These are phyloP conservation scores for Drosophila arizonae DNA, from an alignment of 1,140 invertebrate species.

Conservation along the genomic window DNA sequence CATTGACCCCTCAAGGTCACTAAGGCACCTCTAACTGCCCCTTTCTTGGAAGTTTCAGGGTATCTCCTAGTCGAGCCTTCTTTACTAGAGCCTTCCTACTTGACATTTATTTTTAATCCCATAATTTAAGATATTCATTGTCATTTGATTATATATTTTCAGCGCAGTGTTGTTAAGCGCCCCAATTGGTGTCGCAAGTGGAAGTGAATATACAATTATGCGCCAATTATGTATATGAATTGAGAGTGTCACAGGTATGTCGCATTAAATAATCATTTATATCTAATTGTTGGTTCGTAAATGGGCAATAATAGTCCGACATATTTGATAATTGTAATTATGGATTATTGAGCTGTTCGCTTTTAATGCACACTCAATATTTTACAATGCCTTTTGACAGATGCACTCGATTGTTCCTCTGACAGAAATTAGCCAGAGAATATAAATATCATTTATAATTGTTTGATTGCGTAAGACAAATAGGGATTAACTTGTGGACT, in stretches of 20 bases:
- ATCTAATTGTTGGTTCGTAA: slow-evolving; percentile 1
- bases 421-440: not conserved
- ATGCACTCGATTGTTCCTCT: not conserved
- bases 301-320: not conserved
- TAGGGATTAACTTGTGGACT: no score
- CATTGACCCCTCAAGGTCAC: no score
- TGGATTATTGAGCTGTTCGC: not conserved
- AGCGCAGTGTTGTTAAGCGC: not conserved
- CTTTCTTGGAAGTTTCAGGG: no score
- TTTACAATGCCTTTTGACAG: not conserved
- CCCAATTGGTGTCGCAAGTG: not conserved
- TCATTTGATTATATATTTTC: not conserved
- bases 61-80: no score
- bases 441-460: not conserved
- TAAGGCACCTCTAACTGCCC: no score
- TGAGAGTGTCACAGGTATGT: not conserved
- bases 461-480: no score
- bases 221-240: not conserved
- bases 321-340: slow-evolving; percentile 2
- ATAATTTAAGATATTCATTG: no score
- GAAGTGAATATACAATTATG: not conserved
- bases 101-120: no score
- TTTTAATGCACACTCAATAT: not conserved
- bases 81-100: no score
- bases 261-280: not conserved